phyloP scores from a whole-genome alignment of 2,797 vertebrate genomes.

The Scolopax bukidnonensis region DNA sequence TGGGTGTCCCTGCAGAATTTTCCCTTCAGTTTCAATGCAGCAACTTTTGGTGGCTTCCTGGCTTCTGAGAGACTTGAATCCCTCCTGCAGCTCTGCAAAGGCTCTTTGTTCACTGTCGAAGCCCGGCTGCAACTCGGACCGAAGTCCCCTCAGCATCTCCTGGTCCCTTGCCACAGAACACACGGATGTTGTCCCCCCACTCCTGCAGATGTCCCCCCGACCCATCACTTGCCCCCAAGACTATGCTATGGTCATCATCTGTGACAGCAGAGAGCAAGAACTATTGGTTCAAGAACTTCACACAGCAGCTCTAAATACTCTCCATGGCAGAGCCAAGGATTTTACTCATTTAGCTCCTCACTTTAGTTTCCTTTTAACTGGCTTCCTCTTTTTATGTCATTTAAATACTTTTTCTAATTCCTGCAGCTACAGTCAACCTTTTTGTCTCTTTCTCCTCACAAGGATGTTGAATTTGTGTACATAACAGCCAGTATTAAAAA shows the following conservation, averaged over 20 bases:
- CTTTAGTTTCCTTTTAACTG: background rate
- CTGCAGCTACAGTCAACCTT: background rate
- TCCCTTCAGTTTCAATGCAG: background rate
- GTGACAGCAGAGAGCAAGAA: background rate
- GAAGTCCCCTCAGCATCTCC: background rate
- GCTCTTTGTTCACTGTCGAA: fast-evolving
- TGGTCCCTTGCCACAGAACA: fast-evolving
- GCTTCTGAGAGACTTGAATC: background rate
- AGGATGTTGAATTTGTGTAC: background rate
- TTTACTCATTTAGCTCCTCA: background rate
- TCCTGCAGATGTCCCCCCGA: background rate
- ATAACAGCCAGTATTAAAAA: background rate
- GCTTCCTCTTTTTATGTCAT: background rate
- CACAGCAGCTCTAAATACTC: background rate
- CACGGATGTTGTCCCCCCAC: background rate
- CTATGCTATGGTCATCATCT: background rate
- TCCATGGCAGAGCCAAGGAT: background rate
- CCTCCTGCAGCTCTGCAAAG: background rate
- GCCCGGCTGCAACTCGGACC: background rate
- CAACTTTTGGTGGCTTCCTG: background rate
- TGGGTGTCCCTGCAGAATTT: background rate
- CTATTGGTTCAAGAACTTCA: background rate
- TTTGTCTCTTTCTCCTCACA: background rate
- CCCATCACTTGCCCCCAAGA: background rate
- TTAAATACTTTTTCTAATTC: background rate